Conservation (phyloP, 2,888 invertebrate species). For the Cantharis nigra region DNA sequence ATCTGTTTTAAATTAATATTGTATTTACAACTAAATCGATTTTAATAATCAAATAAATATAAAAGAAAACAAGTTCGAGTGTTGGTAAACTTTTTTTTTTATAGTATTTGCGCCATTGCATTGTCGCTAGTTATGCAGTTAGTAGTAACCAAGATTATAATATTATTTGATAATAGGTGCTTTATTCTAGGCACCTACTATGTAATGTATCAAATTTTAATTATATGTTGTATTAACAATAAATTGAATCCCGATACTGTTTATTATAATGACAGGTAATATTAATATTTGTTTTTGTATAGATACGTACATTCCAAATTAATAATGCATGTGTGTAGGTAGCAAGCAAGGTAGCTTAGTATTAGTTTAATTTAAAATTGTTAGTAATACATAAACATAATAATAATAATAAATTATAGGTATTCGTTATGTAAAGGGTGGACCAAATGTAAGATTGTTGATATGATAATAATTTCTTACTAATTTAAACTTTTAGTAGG, state of each 20-base stretch:
- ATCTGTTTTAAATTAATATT: slow-evolving; percentile 5
- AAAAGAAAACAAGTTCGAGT: neutral
- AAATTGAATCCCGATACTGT: neutral
- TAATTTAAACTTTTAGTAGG: too few relatives aligned
- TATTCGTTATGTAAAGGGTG: neutral
- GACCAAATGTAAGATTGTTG: neutral
- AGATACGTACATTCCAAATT: neutral
- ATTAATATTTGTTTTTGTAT: neutral
- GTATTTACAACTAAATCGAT: neutral
- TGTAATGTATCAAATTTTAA: neutral
- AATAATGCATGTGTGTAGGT: neutral
- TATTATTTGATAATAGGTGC: neutral
- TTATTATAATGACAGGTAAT: neutral
- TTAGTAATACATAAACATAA: neutral
- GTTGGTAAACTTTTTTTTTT: neutral
- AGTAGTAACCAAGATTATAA: neutral
- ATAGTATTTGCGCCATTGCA: neutral
- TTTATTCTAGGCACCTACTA: neutral
- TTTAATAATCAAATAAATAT: neutral
- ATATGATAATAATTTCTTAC: neutral
- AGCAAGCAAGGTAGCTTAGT: neutral
- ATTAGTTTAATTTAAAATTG: neutral
- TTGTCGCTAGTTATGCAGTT: neutral
- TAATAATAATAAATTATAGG: neutral
- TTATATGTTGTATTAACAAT: neutral